These are phyloP conservation scores for Alexandromys fortis DNA, from an alignment of 2,113 vertebrate genomes.

Conservation along the genomic window DNA sequence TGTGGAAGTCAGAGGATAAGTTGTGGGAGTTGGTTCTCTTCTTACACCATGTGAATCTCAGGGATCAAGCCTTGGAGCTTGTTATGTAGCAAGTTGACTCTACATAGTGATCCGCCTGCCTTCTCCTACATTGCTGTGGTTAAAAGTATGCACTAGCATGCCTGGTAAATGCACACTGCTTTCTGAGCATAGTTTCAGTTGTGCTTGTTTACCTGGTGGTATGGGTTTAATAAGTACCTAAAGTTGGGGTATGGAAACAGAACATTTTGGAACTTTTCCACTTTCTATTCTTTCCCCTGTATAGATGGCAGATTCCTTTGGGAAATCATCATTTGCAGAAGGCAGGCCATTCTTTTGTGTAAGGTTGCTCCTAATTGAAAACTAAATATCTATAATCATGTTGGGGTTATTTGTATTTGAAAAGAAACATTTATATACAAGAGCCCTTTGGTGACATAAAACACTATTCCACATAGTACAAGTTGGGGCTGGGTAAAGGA, in stretches of 20 bases:
- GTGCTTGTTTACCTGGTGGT: constrained; percentile 66
- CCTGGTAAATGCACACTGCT: background rate
- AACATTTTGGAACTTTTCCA: constrained; percentile 76
- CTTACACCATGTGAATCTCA: background rate
- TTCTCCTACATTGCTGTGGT: background rate
- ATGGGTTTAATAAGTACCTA: constrained; percentile 80
- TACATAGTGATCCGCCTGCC: background rate
- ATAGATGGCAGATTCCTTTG: constrained; percentile 80
- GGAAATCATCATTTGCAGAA: constrained; percentile 85
- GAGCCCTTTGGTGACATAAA: constrained; percentile 77
- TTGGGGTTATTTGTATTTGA: constrained; percentile 80
- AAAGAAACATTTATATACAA: constrained; percentile 79
- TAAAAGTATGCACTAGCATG: background rate
- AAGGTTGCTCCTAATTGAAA: constrained; percentile 83
- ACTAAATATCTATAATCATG: constrained; percentile 79
- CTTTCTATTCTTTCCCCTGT: constrained; percentile 84
- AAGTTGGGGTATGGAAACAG: constrained; percentile 65
- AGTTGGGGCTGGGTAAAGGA: background rate
- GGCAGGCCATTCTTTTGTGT: constrained; percentile 76
- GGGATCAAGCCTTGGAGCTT: background rate
- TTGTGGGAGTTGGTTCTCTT: background rate
- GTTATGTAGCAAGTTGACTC: background rate
- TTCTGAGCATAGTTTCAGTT: constrained; percentile 56
- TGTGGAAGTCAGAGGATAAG: background rate
- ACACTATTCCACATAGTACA: constrained; percentile 63